Evolutionary conservation across 2,113 vertebrate genomes (phyloP).

Genomic region (Pygoscelis antarcticus): DNA sequence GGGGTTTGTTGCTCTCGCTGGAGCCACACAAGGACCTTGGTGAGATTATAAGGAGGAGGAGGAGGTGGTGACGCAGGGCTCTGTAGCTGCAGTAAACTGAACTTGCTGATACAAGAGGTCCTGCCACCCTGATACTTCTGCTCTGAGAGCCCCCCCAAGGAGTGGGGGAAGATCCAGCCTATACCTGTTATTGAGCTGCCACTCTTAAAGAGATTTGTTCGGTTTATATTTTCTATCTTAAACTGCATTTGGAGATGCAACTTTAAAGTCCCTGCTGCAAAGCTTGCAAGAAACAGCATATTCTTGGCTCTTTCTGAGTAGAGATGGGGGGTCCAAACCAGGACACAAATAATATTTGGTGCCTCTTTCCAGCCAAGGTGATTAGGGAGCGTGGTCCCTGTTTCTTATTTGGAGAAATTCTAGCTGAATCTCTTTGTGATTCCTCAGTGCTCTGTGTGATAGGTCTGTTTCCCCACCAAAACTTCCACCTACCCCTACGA

Average conservation of each 20-base stretch:
- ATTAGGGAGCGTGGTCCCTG: neutral
- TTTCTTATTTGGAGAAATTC: neutral
- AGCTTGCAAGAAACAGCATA: neutral
- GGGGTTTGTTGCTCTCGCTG: neutral
- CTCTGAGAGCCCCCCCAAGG: neutral
- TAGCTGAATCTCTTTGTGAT: neutral
- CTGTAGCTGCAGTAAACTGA: neutral
- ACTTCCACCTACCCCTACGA: neutral
- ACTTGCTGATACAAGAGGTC: neutral
- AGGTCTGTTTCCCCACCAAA: neutral
- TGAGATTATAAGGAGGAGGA: neutral
- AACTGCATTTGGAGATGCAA: neutral
- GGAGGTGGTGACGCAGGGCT: neutral
- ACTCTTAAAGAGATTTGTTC: neutral
- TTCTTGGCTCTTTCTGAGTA: neutral
- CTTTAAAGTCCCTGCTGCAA: neutral
- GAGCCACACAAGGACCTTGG: neutral
- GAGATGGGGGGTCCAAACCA: neutral
- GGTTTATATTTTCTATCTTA: neutral
- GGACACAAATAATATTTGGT: neutral
- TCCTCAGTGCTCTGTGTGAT: neutral
- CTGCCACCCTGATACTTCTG: neutral
- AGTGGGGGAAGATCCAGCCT: neutral
- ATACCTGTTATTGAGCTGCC: neutral
- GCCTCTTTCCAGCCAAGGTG: neutral